These are phyloP conservation scores for Argentina silus DNA, from an alignment of 2,797 vertebrate genomes.

Conservation along the genomic window DNA sequence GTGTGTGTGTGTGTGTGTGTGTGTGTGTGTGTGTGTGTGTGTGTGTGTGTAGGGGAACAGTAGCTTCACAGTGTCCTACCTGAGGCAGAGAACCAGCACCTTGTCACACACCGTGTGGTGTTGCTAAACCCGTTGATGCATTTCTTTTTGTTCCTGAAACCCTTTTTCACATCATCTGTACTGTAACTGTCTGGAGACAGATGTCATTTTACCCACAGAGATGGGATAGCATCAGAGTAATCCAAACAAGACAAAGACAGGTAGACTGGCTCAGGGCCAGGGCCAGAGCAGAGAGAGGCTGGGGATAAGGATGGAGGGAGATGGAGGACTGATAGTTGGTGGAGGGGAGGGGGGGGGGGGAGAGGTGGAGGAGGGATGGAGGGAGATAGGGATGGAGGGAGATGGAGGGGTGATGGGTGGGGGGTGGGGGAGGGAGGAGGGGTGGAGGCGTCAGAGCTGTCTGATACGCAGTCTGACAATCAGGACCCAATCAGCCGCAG, in stretches of 20 bases:
- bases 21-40: background rate
- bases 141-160: slow-evolving; percentile 47
- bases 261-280: slow-evolving; percentile 49
- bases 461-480: slow-evolving; percentile 77
- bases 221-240: slow-evolving; percentile 49
- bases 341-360: background rate
- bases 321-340: slow-evolving; percentile 33
- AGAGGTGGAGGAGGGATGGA: too few relatives aligned
- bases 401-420: background rate
- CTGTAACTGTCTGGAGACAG: slow-evolving; percentile 29
- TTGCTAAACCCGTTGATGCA: background rate
- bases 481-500: slow-evolving; percentile 59
- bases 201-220: slow-evolving; percentile 26
- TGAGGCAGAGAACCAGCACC: background rate
- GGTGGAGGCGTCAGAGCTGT: slow-evolving; percentile 53
- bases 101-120: background rate
- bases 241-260: slow-evolving; percentile 49
- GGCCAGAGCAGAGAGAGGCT: slow-evolving; percentile 40
- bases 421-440: too few relatives aligned
- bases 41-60: background rate
- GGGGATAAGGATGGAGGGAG: background rate
- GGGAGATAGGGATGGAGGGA: too few relatives aligned
- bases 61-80: background rate
- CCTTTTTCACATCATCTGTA: background rate
- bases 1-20: background rate